These are phyloP conservation scores for Gadopsis bispinosus DNA, from an alignment of 2,797 vertebrate species.

Conservation along the genomic window DNA sequence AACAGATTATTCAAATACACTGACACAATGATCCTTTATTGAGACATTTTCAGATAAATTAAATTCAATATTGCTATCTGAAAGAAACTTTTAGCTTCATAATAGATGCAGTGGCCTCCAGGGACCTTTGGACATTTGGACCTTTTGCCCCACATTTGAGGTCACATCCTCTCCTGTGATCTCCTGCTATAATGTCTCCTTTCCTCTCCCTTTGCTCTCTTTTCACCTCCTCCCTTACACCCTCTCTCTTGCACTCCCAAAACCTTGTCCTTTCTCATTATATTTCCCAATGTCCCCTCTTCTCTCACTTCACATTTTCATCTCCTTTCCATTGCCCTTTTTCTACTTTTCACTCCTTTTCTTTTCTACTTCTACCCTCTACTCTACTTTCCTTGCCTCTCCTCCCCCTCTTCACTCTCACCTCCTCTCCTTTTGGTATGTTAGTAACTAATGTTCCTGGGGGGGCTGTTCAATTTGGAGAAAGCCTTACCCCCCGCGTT, in stretches of 20 bases:
- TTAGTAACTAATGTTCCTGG: constrained; percentile 68
- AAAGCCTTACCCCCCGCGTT: constrained; percentile 75
- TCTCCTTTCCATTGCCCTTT: background rate
- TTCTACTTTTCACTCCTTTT: background rate
- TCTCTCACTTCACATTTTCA: too few species aligned
- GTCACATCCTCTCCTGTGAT: constrained; percentile 61
- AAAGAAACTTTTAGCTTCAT: background rate
- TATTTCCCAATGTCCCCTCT: background rate
- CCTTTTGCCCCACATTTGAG: constrained; percentile 62
- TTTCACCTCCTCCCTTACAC: constrained; percentile 30
- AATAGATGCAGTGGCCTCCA: constrained; percentile 24
- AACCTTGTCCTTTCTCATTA: constrained; percentile 5
- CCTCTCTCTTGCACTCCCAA: background rate
- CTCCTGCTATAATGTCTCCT: constrained; percentile 45
- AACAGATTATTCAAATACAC: background rate
- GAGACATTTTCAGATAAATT: background rate
- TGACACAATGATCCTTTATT: background rate
- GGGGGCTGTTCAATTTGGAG: constrained; percentile 70
- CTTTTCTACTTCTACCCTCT: constrained; percentile 17
- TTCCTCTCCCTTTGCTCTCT: constrained; percentile 30
- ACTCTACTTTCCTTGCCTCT: constrained; percentile 28
- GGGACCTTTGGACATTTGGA: constrained; percentile 41
- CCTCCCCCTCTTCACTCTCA: constrained; percentile 29
- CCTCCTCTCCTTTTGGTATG: constrained; percentile 53
- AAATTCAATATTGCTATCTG: constrained; percentile 8